Evolutionary conservation across 2,888 invertebrate genomes (phyloP).

Genomic region (Pyrgus malvae): DNA sequence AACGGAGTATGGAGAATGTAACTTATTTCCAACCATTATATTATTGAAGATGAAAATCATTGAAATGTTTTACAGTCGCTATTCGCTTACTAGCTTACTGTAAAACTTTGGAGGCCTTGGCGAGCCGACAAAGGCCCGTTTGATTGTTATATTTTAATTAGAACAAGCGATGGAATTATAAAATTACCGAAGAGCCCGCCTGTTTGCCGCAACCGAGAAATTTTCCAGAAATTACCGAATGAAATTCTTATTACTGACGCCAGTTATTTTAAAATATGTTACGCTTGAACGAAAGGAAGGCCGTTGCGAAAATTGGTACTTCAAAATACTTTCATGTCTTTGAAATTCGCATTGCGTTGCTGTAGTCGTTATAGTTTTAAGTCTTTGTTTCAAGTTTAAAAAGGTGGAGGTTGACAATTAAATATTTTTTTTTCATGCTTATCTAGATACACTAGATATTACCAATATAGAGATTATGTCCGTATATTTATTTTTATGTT

Average conservation of each 20-base stretch:
- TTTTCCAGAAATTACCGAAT: slow-evolving; percentile 42
- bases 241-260: slow-evolving; percentile 43
- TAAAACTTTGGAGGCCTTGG: not conserved
- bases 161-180: slow-evolving; percentile 45
- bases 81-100: not conserved
- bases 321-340: not conserved
- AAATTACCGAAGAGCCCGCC: slow-evolving; percentile 43
- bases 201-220: slow-evolving; percentile 41
- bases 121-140: slow-evolving; percentile 42
- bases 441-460: too few relatives aligned
- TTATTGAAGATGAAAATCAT: too few relatives aligned
- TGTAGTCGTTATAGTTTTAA: too few relatives aligned
- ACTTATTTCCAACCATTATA: too few relatives aligned
- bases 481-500: too few relatives aligned
- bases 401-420: too few relatives aligned
- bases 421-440: too few relatives aligned
- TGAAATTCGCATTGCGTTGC: too few relatives aligned
- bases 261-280: slow-evolving; percentile 35
- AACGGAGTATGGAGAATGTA: too few relatives aligned
- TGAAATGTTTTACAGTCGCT: too few relatives aligned
- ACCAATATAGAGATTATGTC: too few relatives aligned
- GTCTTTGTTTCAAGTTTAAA: too few relatives aligned
- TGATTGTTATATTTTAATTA: slow-evolving; percentile 59
- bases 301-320: slow-evolving; percentile 1
- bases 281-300: not conserved